Evolutionary conservation across 2,797 vertebrate species (phyloP), one percentile per base, ranked within the genome.

Genomic region (Macropus fuliginosus): DNA sequence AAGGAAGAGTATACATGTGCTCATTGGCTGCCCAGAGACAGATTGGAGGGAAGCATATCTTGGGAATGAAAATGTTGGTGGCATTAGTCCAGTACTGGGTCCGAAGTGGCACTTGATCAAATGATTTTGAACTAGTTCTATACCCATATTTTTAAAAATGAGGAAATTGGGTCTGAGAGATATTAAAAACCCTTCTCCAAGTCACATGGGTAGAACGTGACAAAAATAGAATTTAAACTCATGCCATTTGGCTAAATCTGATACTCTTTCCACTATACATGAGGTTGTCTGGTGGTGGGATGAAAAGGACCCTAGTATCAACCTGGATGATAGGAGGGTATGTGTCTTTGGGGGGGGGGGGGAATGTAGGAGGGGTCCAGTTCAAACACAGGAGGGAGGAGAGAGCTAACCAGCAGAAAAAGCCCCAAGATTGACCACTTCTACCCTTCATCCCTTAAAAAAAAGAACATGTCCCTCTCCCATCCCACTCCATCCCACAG

Each of bases 41-140:
- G 54, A 40, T 1, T 50, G 8, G 54, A 50, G 40, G 29, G 59
- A 55, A 54, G 14, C 4, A 54, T 91, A 3, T 55, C 91, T 55
- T 56, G 12, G 54, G 56, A 1, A 0, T 12, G 21, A 56, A 34
- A 56, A 55, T 31, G 3, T 31, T 29, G 46, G 16, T 16, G 74
- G 5, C 6, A 11, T 31, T 3, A 1, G 2, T 40, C 18, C 24
- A 46, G 54, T 55, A 55, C 34, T 0, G 0, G 4, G 9, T 46
- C 40, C 50, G 40, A 27, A 87, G 46, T 0, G 74, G 3, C 40
- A 46, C 2, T 24, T 21, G 40, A 46, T 27, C 21, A 81, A 81
- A 81, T 9, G 74, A 46, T 81, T 81, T 24, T 46, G 74, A 81
- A 9, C n/a, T 46, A 81, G 66, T 2, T 1, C 40, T 46, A 46